Evolutionary conservation across 2,888 invertebrate genomes (phyloP).

Genomic region (Volucella inflata): DNA sequence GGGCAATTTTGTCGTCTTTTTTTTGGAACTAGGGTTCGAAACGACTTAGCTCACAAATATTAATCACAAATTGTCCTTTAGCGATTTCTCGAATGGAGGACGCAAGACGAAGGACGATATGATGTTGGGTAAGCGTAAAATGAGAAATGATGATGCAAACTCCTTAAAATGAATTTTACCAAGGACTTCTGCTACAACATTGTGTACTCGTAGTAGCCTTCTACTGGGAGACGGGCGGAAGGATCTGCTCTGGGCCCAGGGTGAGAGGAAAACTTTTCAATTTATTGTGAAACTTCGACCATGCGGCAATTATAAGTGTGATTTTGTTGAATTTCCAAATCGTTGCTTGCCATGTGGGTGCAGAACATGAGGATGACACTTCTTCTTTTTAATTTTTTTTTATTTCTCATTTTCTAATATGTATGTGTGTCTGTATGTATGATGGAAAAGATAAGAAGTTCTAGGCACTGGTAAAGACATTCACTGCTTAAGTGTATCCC

Average conservation of each 20-base stretch:
- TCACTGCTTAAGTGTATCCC: conserved; percentile 3
- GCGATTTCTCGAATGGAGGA: conserved; percentile 37
- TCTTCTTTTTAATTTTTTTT: conserved; percentile 18
- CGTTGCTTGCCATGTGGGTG: conserved; percentile 24
- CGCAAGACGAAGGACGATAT: no score
- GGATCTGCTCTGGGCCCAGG: neutral
- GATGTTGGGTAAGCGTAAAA: conserved; percentile 30
- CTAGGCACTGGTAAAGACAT: conserved; percentile 19
- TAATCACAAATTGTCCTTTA: conserved; percentile 73
- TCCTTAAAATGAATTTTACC: conserved; percentile 57
- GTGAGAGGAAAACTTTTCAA: conserved; percentile 58
- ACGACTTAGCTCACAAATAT: conserved; percentile 59
- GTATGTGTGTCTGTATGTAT: neutral
- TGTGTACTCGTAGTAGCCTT: neutral
- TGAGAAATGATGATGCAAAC: conserved; percentile 49
- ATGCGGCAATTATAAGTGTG: conserved; percentile 73
- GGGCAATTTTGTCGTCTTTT: neutral
- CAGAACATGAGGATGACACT: conserved; percentile 19
- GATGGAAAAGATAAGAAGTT: neutral
- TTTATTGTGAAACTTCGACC: conserved; percentile 72
- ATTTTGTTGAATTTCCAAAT: conserved; percentile 67
- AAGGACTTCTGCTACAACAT: neutral
- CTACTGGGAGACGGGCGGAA: no score
- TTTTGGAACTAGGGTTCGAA: neutral
- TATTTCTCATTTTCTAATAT: conserved; percentile 29